These are phyloP conservation scores for Caenorhabditis zanzibari DNA, from an alignment of 2,888 invertebrate species.

Conservation along the genomic window DNA sequence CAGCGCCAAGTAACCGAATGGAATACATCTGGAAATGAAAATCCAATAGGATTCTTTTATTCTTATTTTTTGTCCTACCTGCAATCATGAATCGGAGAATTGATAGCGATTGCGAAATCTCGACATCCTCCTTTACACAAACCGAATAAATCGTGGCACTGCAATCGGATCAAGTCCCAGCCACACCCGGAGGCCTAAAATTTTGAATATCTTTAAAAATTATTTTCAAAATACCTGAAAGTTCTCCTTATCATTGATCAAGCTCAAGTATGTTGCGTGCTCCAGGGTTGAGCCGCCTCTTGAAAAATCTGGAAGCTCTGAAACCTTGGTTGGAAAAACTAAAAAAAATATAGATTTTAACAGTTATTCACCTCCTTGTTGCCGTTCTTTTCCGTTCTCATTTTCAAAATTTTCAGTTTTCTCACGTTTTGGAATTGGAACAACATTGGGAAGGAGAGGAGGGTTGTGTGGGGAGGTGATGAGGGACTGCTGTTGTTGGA, in stretches of 20 bases:
- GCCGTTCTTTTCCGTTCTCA: slow-evolving; percentile 30
- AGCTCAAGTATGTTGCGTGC: slow-evolving; percentile 52
- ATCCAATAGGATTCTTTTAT: background rate
- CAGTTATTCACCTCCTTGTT: slow-evolving; percentile 52
- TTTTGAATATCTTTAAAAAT: background rate
- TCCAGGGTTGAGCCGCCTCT: slow-evolving; percentile 27
- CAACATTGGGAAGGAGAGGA: slow-evolving; percentile 19
- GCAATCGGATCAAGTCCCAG: slow-evolving; percentile 57
- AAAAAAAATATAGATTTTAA: background rate
- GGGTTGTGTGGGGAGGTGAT: slow-evolving; percentile 11
- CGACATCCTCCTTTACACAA: slow-evolving; percentile 63
- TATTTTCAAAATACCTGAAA: slow-evolving; percentile 42
- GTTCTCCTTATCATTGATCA: slow-evolving; percentile 65
- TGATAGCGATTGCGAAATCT: slow-evolving; percentile 58
- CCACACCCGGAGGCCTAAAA: slow-evolving; percentile 60
- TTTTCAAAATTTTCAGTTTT: slow-evolving; percentile 22
- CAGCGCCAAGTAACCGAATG: slow-evolving; percentile 55
- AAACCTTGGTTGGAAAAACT: background rate
- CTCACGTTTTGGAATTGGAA: slow-evolving; percentile 49
- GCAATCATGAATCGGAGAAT: slow-evolving; percentile 59
- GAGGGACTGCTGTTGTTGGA: slow-evolving; percentile 21
- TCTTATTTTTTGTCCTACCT: no score
- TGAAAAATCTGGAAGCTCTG: slow-evolving; percentile 40
- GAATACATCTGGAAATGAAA: slow-evolving; percentile 47
- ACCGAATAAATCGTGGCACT: slow-evolving; percentile 60